Evolutionary conservation across 35 echinoderm and acorn worm species (phyloP), one percentile per base, ranked within the genome.

Genomic region (Ptychodera flava): DNA sequence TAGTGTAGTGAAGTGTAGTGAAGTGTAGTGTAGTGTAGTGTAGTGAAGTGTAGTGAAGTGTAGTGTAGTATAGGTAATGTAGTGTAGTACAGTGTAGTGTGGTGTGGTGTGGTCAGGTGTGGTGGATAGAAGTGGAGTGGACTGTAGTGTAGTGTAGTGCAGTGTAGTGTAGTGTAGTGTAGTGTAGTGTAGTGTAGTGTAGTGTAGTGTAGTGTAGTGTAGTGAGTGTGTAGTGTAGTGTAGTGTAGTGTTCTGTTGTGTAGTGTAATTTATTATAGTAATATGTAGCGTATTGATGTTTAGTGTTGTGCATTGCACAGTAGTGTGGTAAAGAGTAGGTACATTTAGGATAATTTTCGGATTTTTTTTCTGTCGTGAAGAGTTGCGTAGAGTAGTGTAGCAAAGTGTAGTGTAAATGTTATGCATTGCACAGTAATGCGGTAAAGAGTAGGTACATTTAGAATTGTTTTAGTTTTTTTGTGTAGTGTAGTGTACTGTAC

Each of bases 1-100:
- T 34, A 83, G 82, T 83, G 82, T 83, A 83, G 82, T 36, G 36
- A 28, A 83, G 82, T 83, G 34, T 36, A 35, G 82, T 83, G 34
- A 35, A 34, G 82, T 83, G 82, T 83, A 83, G 14, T 83, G 82
- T 36, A 34, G 33, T 83, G 34, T 36, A 32, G 1, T 2, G 34
- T 36, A 83, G 82, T 83, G 29, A 28, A 34, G 33, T 83, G 34
- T 36, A 32, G 1, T 2, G 34, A 12, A n/a, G n/a, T n/a, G n/a
- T n/a, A n/a, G n/a, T n/a, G n/a, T n/a, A n/a, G n/a, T n/a, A n/a
- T n/a, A n/a, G n/a, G n/a, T n/a, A n/a, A n/a, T n/a, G n/a, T n/a
- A n/a, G n/a, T n/a, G n/a, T n/a, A n/a, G n/a, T n/a, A 15, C 34
- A 35, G 28, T 28, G 16, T 83, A 83, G 82, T 83, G 82, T 36